These are phyloP conservation scores for Trachelus stipa DNA, from an alignment of 2,888 invertebrate genomes.

Conservation along the genomic window DNA sequence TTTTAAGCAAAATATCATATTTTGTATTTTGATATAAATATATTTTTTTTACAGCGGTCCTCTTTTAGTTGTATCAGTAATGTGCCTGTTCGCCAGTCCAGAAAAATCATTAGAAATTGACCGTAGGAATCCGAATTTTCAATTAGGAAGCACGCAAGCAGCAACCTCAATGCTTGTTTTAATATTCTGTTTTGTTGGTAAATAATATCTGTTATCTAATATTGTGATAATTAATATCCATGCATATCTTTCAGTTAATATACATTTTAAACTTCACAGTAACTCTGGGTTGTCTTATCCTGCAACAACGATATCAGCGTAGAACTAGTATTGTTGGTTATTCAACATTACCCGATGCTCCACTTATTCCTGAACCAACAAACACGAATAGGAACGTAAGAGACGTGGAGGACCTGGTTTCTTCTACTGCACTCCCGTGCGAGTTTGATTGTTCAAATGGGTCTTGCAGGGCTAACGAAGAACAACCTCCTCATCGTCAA, in stretches of 20 bases:
- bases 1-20: not conserved
- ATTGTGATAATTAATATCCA: conserved; percentile 17
- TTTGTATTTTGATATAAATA: conserved; percentile 6
- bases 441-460: conserved; percentile 47
- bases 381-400: conserved; percentile 45
- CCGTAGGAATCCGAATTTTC: conserved; percentile 80
- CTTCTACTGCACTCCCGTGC: conserved; percentile 34
- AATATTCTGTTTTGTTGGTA: conserved; percentile 84
- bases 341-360: conserved; percentile 37
- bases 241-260: conserved; percentile 18
- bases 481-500: conserved; percentile 55
- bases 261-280: conserved; percentile 68
- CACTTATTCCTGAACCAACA: conserved; percentile 15
- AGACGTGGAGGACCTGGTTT: conserved; percentile 64
- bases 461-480: conserved; percentile 51
- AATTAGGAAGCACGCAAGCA: conserved; percentile 82
- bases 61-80: conserved; percentile 73
- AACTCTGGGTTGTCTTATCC: conserved; percentile 82
- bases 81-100: conserved; percentile 72
- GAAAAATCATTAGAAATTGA: conserved; percentile 69
- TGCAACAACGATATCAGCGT: conserved; percentile 84
- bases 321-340: conserved; percentile 66
- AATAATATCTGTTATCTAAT: conserved; percentile 41
- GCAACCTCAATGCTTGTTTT: conserved; percentile 81
- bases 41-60: conserved; percentile 71